phyloP scores from a whole-genome alignment of 2,888 invertebrate genomes.

The Dryadula phaetusa region DNA sequence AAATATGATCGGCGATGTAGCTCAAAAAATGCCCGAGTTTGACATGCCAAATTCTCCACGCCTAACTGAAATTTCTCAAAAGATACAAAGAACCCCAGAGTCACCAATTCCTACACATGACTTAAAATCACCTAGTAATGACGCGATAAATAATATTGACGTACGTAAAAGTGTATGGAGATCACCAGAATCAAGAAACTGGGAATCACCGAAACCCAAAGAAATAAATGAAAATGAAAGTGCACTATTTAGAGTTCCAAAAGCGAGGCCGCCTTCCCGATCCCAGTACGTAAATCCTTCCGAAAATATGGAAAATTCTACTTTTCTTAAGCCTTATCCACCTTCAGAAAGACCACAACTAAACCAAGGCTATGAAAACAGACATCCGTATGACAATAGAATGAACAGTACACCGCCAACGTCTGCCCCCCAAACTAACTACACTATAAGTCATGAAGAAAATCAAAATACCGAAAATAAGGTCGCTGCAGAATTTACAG shows the following conservation, averaged over 20 bases:
- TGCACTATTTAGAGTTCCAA: slow-evolving; percentile 86
- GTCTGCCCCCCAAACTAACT: slow-evolving; percentile 69
- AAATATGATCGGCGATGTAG: slow-evolving; percentile 60
- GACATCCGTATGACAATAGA: slow-evolving; percentile 74
- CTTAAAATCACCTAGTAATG: slow-evolving; percentile 71
- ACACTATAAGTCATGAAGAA: slow-evolving; percentile 76
- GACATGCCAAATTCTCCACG: slow-evolving; percentile 78
- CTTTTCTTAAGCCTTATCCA: slow-evolving; percentile 86
- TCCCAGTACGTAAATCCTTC: slow-evolving; percentile 79
- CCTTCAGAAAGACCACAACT: slow-evolving; percentile 78
- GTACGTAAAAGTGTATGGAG: slow-evolving; percentile 75
- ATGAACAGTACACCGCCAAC: slow-evolving; percentile 60
- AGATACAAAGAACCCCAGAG: slow-evolving; percentile 70
- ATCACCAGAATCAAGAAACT: slow-evolving; percentile 76
- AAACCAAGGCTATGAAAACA: slow-evolving; percentile 74
- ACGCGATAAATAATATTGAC: slow-evolving; percentile 61
- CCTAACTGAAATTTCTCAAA: slow-evolving; percentile 75
- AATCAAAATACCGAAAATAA: slow-evolving; percentile 65
- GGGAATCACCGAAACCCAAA: slow-evolving; percentile 74
- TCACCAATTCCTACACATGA: slow-evolving; percentile 74
- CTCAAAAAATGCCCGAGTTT: slow-evolving; percentile 72
- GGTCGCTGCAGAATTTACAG: slow-evolving; percentile 65
- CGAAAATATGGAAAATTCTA: slow-evolving; percentile 78
- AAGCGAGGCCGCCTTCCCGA: slow-evolving; percentile 86
- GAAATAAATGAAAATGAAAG: slow-evolving; percentile 76